Conservation (phyloP, 2,113 vertebrate species). For the Pao palembangensis region DNA sequence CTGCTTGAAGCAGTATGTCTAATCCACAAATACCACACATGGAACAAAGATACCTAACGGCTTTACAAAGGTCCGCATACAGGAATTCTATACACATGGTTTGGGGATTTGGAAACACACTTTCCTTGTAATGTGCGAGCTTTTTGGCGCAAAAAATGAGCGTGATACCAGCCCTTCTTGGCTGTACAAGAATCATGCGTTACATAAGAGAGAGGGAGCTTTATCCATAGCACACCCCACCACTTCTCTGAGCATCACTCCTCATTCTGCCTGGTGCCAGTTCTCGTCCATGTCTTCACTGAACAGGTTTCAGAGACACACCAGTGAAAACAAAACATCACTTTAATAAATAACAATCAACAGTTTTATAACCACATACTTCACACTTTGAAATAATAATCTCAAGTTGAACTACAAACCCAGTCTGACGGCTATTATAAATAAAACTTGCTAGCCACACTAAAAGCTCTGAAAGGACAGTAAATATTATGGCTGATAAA, state of each 20-base stretch:
- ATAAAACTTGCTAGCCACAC: constrained; percentile 11
- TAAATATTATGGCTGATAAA: constrained; percentile 58
- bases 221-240: too few species aligned
- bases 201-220: constrained; percentile 51
- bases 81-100: constrained; percentile 27
- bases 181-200: constrained; percentile 59
- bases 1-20: too few species aligned
- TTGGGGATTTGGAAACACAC: constrained; percentile 44
- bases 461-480: constrained; percentile 43
- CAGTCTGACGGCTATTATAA: constrained; percentile 18
- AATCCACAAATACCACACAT: not conserved
- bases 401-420: constrained; percentile 5
- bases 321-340: not conserved
- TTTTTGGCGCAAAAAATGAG: constrained; percentile 44
- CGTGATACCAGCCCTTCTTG: constrained; percentile 38
- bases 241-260: too few species aligned
- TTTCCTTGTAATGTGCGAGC: constrained; percentile 17
- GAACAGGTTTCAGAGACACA: too few species aligned
- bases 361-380: constrained; percentile 6
- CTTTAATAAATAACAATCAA: constrained; percentile 1
- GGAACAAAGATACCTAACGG: constrained; percentile 5
- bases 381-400: constrained; percentile 7
- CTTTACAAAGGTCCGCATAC: not conserved
- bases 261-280: not conserved
- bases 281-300: constrained; percentile 8